phyloP scores from a whole-genome alignment of 2,797 vertebrate genomes.

The Nasua narica region DNA sequence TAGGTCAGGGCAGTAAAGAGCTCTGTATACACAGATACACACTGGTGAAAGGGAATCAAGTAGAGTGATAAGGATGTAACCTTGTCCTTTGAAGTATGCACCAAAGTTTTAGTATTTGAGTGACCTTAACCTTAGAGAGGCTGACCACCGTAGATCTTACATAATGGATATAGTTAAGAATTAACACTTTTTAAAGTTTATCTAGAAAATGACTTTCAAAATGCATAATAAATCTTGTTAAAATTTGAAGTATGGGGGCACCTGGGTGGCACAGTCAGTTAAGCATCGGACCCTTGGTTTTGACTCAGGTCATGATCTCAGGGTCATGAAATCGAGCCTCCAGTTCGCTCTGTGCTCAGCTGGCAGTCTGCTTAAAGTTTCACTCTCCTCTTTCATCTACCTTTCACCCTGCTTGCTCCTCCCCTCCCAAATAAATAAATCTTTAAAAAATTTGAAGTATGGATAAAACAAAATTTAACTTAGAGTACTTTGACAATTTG shows the following conservation, averaged over 20 bases:
- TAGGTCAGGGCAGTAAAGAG: slow-evolving; percentile 33
- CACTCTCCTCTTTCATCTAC: not conserved
- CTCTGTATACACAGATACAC: not conserved
- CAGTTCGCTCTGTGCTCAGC: not conserved
- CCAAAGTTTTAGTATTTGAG: not conserved
- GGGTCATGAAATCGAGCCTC: not conserved
- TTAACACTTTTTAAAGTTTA: not conserved
- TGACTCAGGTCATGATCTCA: not conserved
- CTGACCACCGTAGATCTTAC: not conserved
- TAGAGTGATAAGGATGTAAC: not conserved
- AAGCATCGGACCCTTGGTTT: not conserved
- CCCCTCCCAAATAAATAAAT: not conserved
- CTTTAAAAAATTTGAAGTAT: not conserved
- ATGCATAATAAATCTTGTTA: not conserved
- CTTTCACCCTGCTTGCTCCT: not conserved
- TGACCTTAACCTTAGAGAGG: not conserved
- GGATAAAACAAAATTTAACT: slow-evolving; percentile 38
- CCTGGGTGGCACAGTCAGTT: not conserved
- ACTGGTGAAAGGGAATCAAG: not conserved
- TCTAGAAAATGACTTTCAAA: not conserved
- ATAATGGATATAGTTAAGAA: not conserved
- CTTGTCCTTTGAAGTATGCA: not conserved
- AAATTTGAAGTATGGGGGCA: slow-evolving; percentile 8
- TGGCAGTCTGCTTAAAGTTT: not conserved
- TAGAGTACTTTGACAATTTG: not conserved